Evolutionary conservation across 2,113 vertebrate genomes (phyloP).

Genomic region (Gymnarchus niloticus): DNA sequence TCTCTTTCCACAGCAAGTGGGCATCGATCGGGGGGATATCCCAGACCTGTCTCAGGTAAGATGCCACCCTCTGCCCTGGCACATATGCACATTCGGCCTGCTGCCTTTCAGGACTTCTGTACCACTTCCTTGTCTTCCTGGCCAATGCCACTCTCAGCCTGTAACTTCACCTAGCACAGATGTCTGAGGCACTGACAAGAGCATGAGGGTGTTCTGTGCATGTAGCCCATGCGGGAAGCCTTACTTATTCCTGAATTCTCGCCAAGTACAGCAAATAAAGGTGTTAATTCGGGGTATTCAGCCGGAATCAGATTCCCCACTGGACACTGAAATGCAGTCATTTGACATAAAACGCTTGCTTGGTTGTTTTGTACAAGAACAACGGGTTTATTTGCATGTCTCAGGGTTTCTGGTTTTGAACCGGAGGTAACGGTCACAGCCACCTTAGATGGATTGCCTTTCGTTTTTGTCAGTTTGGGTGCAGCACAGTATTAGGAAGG

Average conservation of each 20-base stretch:
- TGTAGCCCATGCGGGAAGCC: slow-evolving; percentile 23
- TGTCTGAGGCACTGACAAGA: slow-evolving; percentile 12
- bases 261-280: slow-evolving; percentile 54
- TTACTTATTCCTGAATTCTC: slow-evolving; percentile 35
- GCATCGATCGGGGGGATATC: slow-evolving; percentile 93
- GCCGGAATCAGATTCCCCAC: not conserved
- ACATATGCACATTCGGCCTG: not conserved
- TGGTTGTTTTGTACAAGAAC: not conserved
- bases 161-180: slow-evolving; percentile 10
- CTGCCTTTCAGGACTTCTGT: not conserved
- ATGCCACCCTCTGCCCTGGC: not conserved
- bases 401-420: not conserved
- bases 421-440: not conserved
- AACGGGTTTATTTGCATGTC: not conserved
- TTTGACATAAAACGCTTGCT: too few relatives aligned
- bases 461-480: not conserved
- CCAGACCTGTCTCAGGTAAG: slow-evolving; percentile 90
- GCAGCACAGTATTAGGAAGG: not conserved
- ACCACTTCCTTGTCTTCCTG: slow-evolving; percentile 20
- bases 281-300: slow-evolving; percentile 36
- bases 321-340: not conserved
- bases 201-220: slow-evolving; percentile 38
- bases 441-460: not conserved
- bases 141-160: slow-evolving; percentile 31
- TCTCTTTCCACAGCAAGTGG: slow-evolving; percentile 77